Percentiles rank a stretch among this genome's conserved stretches.
These are phyloP conservation scores for Porites evermanni DNA, from an alignment of 92 coral and sea anemone genomes.

Conservation along the genomic window DNA sequence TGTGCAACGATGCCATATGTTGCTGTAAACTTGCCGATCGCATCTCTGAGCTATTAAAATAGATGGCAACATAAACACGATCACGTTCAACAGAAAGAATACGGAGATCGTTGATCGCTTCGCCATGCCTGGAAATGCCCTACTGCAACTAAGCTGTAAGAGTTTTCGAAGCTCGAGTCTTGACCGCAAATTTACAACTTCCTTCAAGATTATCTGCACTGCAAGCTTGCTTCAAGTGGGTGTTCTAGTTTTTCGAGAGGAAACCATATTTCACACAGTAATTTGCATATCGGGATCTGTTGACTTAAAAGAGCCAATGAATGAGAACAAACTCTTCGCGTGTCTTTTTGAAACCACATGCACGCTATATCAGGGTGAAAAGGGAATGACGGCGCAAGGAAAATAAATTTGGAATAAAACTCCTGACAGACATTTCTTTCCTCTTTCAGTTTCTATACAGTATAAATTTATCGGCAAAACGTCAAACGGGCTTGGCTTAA, in stretches of 20 bases:
- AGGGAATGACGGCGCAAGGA: neutral
- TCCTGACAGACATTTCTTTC: no score
- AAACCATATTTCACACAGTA: neutral
- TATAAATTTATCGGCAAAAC: no score
- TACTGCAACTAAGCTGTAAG: neutral
- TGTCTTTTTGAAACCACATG: neutral
- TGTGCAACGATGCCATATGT: slow-evolving; percentile 49
- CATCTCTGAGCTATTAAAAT: slow-evolving; percentile 27
- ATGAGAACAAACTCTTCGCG: neutral
- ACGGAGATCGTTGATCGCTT: neutral
- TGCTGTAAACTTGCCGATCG: slow-evolving; percentile 9
- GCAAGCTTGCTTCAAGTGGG: neutral
- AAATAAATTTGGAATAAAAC: no score
- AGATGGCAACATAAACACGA: neutral
- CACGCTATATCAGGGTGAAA: neutral
- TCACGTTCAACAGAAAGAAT: neutral
- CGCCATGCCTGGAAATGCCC: neutral
- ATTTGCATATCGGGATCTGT: slow-evolving; percentile 21
- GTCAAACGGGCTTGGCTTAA: no score
- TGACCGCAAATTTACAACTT: neutral
- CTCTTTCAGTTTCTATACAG: no score
- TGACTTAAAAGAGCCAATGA: slow-evolving; percentile 15
- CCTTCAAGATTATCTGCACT: neutral
- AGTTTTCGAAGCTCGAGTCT: neutral
- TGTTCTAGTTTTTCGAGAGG: neutral